Evolutionary conservation across 2,888 invertebrate genomes (phyloP).

Genomic region (Cephus sareptanus): DNA sequence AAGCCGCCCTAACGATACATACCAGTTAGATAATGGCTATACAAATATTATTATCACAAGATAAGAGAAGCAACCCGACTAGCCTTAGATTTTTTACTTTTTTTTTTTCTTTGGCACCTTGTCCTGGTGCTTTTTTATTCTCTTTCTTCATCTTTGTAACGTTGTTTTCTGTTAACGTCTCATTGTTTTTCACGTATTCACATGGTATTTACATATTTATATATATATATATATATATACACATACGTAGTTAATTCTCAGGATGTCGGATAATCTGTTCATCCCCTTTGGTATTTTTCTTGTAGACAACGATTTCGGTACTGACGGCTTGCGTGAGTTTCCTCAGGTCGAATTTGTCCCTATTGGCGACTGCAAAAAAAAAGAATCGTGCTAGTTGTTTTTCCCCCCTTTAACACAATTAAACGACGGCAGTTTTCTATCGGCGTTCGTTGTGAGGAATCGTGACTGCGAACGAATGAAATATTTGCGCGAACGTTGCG

Average conservation of each 20-base stretch:
- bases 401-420: conserved; percentile 33
- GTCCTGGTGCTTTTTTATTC: not conserved
- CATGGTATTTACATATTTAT: too few relatives aligned
- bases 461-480: conserved; percentile 6
- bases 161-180: not conserved
- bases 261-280: not conserved
- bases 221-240: too few relatives aligned
- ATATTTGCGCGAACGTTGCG: conserved; percentile 15
- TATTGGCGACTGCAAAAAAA: conserved; percentile 15
- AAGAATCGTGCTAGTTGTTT: conserved; percentile 31
- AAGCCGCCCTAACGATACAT: not conserved
- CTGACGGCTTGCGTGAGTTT: not conserved
- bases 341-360: not conserved
- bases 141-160: not conserved
- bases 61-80: not conserved
- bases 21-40: not conserved
- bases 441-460: conserved; percentile 28
- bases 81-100: not conserved
- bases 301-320: not conserved
- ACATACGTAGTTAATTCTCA: not conserved
- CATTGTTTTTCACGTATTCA: not conserved
- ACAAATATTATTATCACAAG: not conserved
- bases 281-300: too few relatives aligned
- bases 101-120: not conserved
- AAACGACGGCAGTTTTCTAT: conserved; percentile 32